phyloP scores from a whole-genome alignment of 2,797 vertebrate genomes.

The Dendrocincla fuliginosa region DNA sequence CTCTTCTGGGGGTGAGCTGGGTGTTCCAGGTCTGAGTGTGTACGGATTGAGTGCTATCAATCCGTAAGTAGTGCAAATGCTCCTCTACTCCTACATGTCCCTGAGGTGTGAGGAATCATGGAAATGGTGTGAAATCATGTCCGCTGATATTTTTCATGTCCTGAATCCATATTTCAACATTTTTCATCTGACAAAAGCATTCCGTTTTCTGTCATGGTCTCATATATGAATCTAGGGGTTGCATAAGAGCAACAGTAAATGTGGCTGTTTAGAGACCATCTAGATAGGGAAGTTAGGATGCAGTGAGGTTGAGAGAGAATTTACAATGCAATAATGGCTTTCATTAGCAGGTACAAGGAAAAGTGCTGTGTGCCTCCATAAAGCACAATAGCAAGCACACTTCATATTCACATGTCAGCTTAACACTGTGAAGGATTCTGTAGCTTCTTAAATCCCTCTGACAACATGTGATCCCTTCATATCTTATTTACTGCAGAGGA shows the following conservation, averaged over 20 bases:
- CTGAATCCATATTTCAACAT: not conserved
- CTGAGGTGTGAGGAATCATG: not conserved
- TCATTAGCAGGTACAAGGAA: not conserved
- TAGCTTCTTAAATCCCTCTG: not conserved
- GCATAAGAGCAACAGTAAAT: not conserved
- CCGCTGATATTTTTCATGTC: not conserved
- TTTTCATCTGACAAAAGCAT: not conserved
- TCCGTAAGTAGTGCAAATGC: rapidly evolving
- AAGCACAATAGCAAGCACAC: not conserved
- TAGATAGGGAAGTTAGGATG: not conserved
- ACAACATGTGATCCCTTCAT: not conserved
- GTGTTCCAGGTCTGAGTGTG: not conserved
- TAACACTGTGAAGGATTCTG: not conserved
- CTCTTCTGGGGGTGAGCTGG: not conserved
- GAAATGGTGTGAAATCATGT: not conserved
- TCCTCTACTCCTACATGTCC: rapidly evolving
- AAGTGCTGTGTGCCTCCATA: not conserved
- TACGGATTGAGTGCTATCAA: not conserved
- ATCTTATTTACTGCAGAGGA: not conserved
- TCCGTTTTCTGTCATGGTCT: not conserved
- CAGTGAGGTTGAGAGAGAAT: not conserved
- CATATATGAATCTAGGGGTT: not conserved
- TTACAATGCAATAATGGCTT: not conserved
- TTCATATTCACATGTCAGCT: not conserved
- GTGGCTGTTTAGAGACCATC: not conserved